Conservation (phyloP, 2,888 invertebrate genomes). For the Trissoscelio sp. region DNA sequence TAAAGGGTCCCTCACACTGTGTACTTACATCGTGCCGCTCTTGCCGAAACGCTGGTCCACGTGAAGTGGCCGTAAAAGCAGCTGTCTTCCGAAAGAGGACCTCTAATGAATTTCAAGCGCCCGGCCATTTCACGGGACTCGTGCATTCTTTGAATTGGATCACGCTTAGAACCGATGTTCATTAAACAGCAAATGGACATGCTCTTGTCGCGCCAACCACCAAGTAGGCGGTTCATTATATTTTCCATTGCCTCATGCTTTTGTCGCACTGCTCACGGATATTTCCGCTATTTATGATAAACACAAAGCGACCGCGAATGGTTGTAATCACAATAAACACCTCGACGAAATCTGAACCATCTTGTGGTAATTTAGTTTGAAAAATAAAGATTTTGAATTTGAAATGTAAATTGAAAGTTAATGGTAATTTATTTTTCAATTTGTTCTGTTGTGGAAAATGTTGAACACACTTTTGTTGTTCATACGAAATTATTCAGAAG, state of each 20-base stretch:
- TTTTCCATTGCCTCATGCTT: conserved; percentile 30
- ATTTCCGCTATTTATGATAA: conserved; percentile 37
- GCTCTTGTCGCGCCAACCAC: conserved; percentile 19
- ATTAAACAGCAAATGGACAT: conserved; percentile 47
- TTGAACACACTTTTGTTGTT: too few species aligned
- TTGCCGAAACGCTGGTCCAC: conserved; percentile 34
- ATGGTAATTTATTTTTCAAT: too few species aligned
- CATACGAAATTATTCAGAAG: too few species aligned
- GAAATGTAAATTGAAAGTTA: not conserved
- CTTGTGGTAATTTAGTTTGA: not conserved
- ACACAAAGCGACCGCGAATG: not conserved
- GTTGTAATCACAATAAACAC: conserved; percentile 1
- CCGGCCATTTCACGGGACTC: conserved; percentile 31
- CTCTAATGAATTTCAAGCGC: conserved; percentile 55
- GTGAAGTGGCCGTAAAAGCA: conserved; percentile 49
- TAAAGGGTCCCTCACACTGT: conserved; percentile 25
- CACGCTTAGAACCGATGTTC: conserved; percentile 57
- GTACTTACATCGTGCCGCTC: conserved; percentile 20
- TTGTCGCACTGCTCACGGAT: not conserved
- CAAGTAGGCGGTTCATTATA: conserved; percentile 47
- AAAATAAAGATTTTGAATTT: not conserved
- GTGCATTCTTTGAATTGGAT: conserved; percentile 58
- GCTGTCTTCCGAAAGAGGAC: conserved; percentile 35
- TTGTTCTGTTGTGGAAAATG: too few species aligned
- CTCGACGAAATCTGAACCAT: not conserved